A percentile compares a stretch with the other conserved stretches of the same genome.
Evolutionary conservation across 2,888 invertebrate genomes (phyloP).

Genomic region (Zhengitettix transpicula): DNA sequence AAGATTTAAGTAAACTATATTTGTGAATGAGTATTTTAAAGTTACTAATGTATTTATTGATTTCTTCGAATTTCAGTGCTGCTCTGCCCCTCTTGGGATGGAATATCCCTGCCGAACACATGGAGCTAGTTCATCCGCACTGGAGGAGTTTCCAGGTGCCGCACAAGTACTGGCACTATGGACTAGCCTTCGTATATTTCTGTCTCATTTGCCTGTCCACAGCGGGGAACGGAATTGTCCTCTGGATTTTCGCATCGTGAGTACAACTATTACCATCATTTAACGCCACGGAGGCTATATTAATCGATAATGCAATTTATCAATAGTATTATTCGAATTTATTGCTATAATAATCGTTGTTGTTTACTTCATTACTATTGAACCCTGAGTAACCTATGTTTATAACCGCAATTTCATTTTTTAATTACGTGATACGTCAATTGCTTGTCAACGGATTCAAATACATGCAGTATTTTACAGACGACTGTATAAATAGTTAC

Average conservation of each 20-base stretch:
- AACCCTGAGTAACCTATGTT: too few relatives aligned
- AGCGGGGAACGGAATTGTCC: conserved; percentile 53
- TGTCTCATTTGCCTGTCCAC: conserved; percentile 41
- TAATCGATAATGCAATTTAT: too few relatives aligned
- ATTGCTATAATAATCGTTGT: too few relatives aligned
- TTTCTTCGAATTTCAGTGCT: neutral
- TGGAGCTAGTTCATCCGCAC: conserved; percentile 46
- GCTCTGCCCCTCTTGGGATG: conserved; percentile 37
- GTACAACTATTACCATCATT: conserved; percentile 18
- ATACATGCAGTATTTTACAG: too few relatives aligned
- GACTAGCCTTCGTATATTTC: conserved; percentile 45
- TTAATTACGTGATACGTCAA: too few relatives aligned
- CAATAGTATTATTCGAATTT: too few relatives aligned
- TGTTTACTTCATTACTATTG: too few relatives aligned
- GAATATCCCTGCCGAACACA: conserved; percentile 45
- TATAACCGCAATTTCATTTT: too few relatives aligned
- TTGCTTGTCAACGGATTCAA: too few relatives aligned
- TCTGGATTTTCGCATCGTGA: conserved; percentile 59
- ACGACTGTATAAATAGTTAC: too few relatives aligned
- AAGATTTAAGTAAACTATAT: too few relatives aligned
- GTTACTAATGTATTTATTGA: neutral
- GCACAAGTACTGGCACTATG: conserved; percentile 46
- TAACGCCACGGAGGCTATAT: too few relatives aligned
- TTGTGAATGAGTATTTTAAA: neutral
- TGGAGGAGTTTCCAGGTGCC: conserved; percentile 51